Evolutionary conservation across 2,797 vertebrate genomes (phyloP), one percentile per base, ranked within the genome.

Genomic region (Pogonophryne albipinna): DNA sequence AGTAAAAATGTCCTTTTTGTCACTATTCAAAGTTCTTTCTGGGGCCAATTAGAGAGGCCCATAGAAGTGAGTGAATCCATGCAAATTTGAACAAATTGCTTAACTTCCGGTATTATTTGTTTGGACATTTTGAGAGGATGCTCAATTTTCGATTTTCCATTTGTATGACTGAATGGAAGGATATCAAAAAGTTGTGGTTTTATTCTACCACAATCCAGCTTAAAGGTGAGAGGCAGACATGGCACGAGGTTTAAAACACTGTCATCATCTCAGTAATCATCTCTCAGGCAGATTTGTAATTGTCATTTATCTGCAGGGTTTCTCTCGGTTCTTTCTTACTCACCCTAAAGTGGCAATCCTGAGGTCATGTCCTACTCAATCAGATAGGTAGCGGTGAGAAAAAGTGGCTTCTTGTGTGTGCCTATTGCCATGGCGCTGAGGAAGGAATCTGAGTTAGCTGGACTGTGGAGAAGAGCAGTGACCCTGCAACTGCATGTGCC

Each of bases 401-500:
- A 85, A 90, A 85, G 72, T 53, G 72, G 76, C 75, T 87, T 88
- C 72, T 83, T 93, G 84, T 92, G 84, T 86, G 84, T 67, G 85
- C 78, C 65, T 60, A 85, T 90, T 68, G 74, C 89, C 73, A 46
- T 74, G 86, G 87, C 45, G 31, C 81, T 65, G 80, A 53, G 86
- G 81, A 87, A 86, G 82, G 90, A 93, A 92, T 93, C 85, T 71
- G 86, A 89, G 84, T 71, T 63, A 75, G 87, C 73, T 76, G 80
- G 84, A 80, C 79, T 89, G 74, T 80, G 78, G 82, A 83, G 87
- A 74, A 85, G 91, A 56, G 80, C 85, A 83, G 78, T 91, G 92
- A 94, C 92, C 91, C 90, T 80, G 69, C 82, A 79, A 86, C 34
- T 87, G 84, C 90, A 91, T 93, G 88, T 84, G 86, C 85, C 88